These are phyloP conservation scores for Heliconius charithonia DNA, from an alignment of 2,888 invertebrate genomes.

Conservation along the genomic window DNA sequence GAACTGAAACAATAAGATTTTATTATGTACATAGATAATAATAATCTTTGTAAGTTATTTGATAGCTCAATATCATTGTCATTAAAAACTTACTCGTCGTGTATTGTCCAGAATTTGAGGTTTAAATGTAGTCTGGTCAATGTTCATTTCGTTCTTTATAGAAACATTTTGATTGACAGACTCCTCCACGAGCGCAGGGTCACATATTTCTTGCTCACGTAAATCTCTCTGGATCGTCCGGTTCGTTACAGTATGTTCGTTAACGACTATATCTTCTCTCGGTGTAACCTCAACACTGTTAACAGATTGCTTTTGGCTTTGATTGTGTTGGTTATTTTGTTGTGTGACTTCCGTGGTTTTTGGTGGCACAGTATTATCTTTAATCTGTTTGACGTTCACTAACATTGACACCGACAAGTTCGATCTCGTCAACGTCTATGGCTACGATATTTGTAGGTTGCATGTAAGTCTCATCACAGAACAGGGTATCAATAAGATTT, in stretches of 20 bases:
- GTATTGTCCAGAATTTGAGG: background rate
- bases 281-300: no score
- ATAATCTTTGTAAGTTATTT: background rate
- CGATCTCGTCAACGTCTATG: background rate
- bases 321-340: background rate
- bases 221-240: background rate
- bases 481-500: background rate
- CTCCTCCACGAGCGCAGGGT: background rate
- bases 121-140: background rate
- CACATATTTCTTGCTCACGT: background rate
- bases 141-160: background rate
- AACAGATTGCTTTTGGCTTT: no score
- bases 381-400: background rate
- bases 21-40: background rate
- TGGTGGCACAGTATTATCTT: background rate
- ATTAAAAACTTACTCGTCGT: conserved; percentile 6
- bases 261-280: background rate
- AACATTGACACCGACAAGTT: background rate
- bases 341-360: background rate
- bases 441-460: background rate
- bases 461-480: background rate
- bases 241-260: background rate
- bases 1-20: conserved; percentile 5
- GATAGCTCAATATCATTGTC: background rate
- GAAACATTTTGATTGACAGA: background rate